A percentile compares a stretch with the other conserved stretches of the same genome.
Conservation (phyloP, 2,888 invertebrate species). For the Odiellus spinosus region DNA sequence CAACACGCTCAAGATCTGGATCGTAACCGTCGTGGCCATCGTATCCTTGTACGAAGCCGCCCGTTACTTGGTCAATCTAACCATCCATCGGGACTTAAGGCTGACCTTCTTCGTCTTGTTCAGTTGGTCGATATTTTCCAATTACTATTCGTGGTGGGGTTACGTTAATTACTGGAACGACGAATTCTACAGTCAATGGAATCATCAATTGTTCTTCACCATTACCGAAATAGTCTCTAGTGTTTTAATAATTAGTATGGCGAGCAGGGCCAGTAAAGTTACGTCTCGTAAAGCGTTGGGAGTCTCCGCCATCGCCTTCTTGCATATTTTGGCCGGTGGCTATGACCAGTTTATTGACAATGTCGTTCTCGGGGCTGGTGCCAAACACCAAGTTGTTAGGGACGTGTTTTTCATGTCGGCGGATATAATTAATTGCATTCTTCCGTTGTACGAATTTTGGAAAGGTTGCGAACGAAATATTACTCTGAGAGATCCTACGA, state of each 20-base stretch:
- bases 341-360: constrained; percentile 45
- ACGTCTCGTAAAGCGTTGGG: constrained; percentile 41
- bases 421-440: constrained; percentile 43
- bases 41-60: constrained; percentile 45
- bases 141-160: constrained; percentile 52
- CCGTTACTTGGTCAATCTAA: constrained; percentile 39
- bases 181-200: constrained; percentile 51
- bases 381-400: constrained; percentile 41
- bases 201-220: constrained; percentile 48
- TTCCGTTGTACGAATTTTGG: constrained; percentile 35
- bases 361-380: constrained; percentile 39
- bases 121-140: constrained; percentile 45
- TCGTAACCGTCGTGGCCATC: constrained; percentile 40
- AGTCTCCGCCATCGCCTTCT: constrained; percentile 41
- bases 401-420: constrained; percentile 51
- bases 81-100: constrained; percentile 38
- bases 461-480: too few relatives aligned
- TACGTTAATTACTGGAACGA: constrained; percentile 55
- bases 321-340: constrained; percentile 45
- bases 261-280: constrained; percentile 29
- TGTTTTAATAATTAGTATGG: constrained; percentile 39
- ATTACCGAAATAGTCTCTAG: constrained; percentile 46
- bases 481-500: too few relatives aligned
- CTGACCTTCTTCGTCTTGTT: constrained; percentile 47
- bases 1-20: constrained; percentile 50